A percentile compares a stretch with the other conserved stretches of the same genome.
These are phyloP conservation scores for Icerya purchasi DNA, from an alignment of 2,888 invertebrate genomes.

Conservation along the genomic window DNA sequence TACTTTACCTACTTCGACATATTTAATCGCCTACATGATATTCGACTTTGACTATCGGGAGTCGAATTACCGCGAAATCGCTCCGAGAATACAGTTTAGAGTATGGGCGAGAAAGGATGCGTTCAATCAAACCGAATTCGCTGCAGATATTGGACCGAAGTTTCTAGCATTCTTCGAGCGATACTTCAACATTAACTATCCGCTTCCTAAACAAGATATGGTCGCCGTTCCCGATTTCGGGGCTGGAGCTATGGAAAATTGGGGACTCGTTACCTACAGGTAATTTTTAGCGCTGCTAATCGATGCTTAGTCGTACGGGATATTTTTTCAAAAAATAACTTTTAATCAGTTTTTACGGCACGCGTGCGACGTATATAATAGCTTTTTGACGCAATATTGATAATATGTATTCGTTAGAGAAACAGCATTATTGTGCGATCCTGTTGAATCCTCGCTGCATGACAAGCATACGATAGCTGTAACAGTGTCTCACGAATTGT, in stretches of 20 bases:
- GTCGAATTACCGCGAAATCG: background rate
- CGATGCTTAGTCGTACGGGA: no score
- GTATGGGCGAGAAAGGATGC: slow-evolving; percentile 56
- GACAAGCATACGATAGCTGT: slow-evolving; percentile 38
- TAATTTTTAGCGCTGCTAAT: no score
- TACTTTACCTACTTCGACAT: slow-evolving; percentile 78
- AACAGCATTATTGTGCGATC: slow-evolving; percentile 25
- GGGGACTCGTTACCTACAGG: slow-evolving; percentile 65
- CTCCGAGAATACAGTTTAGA: slow-evolving; percentile 32
- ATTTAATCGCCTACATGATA: slow-evolving; percentile 63
- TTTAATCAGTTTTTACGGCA: no score
- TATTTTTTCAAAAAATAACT: no score
- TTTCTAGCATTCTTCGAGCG: slow-evolving; percentile 48
- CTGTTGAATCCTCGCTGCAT: slow-evolving; percentile 17
- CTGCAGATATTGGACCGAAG: slow-evolving; percentile 49
- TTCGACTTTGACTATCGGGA: slow-evolving; percentile 36
- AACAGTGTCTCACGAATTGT: slow-evolving; percentile 48
- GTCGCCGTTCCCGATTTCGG: slow-evolving; percentile 79
- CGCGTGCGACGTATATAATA: no score
- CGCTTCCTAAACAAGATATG: slow-evolving; percentile 69
- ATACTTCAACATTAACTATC: slow-evolving; percentile 49
- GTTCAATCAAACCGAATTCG: slow-evolving; percentile 49
- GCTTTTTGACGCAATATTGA: no score
- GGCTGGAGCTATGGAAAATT: slow-evolving; percentile 70
- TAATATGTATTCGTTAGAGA: no score